Evolutionary conservation across 1,140 invertebrate genomes (phyloP).

Genomic region (Drosophila oshimai): DNA sequence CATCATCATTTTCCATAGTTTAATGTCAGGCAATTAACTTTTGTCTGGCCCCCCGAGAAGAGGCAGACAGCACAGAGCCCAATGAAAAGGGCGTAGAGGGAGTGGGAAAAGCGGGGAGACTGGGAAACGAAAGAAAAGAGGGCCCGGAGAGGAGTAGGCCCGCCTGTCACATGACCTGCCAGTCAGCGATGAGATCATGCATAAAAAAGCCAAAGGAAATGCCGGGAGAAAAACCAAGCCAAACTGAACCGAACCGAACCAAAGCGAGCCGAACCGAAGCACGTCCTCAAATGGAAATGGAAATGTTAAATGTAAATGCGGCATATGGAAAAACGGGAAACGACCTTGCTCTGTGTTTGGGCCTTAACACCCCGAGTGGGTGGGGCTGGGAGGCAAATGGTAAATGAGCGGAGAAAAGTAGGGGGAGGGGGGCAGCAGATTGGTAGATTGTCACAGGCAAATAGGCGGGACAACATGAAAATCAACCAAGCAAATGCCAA

Average conservation of each 20-base stretch:
- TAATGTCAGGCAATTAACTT: slow-evolving; percentile 79
- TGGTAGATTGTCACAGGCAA: slow-evolving; percentile 70
- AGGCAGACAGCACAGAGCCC: neutral
- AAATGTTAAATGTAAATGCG: slow-evolving; percentile 79
- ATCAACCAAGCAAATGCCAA: slow-evolving; percentile 80
- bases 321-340: slow-evolving; percentile 65
- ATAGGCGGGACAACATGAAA: slow-evolving; percentile 78
- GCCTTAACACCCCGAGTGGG: slow-evolving; percentile 60
- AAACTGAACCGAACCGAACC: slow-evolving; percentile 2
- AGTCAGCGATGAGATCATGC: slow-evolving; percentile 79
- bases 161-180: slow-evolving; percentile 56
- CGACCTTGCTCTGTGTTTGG: slow-evolving; percentile 78
- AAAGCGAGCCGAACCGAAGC: slow-evolving; percentile 37
- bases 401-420: too few relatives aligned
- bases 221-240: slow-evolving; percentile 10
- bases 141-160: slow-evolving; percentile 9
- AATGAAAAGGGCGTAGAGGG: neutral
- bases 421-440: neutral
- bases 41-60: slow-evolving; percentile 54
- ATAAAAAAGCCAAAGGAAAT: slow-evolving; percentile 70
- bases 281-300: slow-evolving; percentile 62
- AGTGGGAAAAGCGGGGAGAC: neutral
- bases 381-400: neutral
- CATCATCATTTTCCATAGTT: slow-evolving; percentile 69
- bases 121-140: neutral